A percentile compares a stretch with the other conserved stretches of the same genome.
Evolutionary conservation across 1,140 invertebrate species (phyloP).

Genomic region (Pseudomyrmex gracilis): DNA sequence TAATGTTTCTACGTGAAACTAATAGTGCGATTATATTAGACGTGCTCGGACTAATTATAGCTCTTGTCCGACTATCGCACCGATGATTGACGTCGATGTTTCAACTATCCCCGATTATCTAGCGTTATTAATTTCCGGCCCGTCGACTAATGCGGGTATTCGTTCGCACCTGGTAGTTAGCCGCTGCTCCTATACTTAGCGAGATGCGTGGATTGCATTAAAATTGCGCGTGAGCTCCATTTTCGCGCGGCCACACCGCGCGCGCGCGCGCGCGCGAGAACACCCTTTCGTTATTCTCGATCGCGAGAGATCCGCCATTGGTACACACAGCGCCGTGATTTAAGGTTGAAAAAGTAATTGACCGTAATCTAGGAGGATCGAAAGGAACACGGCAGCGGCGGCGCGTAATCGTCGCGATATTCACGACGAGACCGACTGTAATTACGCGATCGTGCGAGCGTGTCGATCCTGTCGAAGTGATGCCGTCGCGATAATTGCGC

Average conservation of each 20-base stretch:
- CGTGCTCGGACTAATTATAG: slow-evolving; percentile 35
- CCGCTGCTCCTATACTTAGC: slow-evolving; percentile 41
- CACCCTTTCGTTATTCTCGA: slow-evolving; percentile 35
- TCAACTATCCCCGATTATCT: slow-evolving; percentile 55
- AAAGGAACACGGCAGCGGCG: neutral
- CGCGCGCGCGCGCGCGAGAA: neutral
- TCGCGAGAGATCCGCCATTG: slow-evolving; percentile 23
- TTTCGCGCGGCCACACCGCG: neutral
- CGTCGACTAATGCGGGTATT: slow-evolving; percentile 48
- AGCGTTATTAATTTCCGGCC: slow-evolving; percentile 50
- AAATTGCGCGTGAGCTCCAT: slow-evolving; percentile 33
- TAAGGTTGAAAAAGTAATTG: slow-evolving; percentile 48
- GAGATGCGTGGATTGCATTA: slow-evolving; percentile 47
- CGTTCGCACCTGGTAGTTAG: slow-evolving; percentile 54
- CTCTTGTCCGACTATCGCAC: neutral
- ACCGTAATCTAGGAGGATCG: slow-evolving; percentile 32
- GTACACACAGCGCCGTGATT: slow-evolving; percentile 15
- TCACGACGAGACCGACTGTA: slow-evolving; percentile 17
- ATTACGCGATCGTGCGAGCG: slow-evolving; percentile 66
- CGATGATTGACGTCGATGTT: slow-evolving; percentile 55
- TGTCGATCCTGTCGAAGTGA: slow-evolving; percentile 7
- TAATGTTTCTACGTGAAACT: slow-evolving; percentile 37
- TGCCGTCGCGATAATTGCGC: slow-evolving; percentile 71
- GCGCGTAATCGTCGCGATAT: slow-evolving; percentile 28
- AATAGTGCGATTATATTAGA: slow-evolving; percentile 36